These are phyloP conservation scores for Zoroaster sp. DNA, from an alignment of 53 echinoderm and acorn worm genomes.

Conservation along the genomic window DNA sequence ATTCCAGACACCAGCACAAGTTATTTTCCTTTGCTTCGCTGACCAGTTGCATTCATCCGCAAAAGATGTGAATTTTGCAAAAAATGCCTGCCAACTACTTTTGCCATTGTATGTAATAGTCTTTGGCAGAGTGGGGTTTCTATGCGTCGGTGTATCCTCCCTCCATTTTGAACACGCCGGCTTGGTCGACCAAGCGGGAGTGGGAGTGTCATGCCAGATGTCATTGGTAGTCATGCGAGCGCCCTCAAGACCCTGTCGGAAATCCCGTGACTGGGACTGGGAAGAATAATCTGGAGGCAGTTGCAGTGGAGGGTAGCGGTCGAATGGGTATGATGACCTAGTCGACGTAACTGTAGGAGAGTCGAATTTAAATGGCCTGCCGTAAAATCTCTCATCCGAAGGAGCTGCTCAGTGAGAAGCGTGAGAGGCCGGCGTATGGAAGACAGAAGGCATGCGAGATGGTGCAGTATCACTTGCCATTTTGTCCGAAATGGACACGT, in stretches of 20 bases:
- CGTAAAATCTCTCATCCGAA: background rate
- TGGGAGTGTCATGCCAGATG: background rate
- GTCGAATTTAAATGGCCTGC: background rate
- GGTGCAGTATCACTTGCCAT: background rate
- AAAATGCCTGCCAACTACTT: conserved; percentile 12
- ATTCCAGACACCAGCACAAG: conserved; percentile 7
- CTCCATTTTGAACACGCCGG: background rate
- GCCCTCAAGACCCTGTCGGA: background rate
- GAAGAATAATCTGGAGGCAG: background rate
- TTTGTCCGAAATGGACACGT: background rate
- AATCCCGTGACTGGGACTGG: background rate
- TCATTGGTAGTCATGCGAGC: background rate
- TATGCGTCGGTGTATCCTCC: background rate
- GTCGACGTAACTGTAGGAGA: background rate
- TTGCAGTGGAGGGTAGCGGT: background rate
- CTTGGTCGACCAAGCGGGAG: background rate
- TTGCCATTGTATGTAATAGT: background rate
- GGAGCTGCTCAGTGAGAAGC: too few relatives aligned
- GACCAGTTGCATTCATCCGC: background rate
- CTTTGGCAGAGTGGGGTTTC: background rate
- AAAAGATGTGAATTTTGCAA: background rate
- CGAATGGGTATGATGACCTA: background rate
- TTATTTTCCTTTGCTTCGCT: conserved; percentile 11
- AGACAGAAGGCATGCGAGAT: background rate
- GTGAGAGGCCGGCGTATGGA: too few relatives aligned